Percentiles rank a stretch among this genome's conserved stretches.
Evolutionary conservation across 2,888 invertebrate genomes (phyloP).

Genomic region (Ischnus inquisitorius): DNA sequence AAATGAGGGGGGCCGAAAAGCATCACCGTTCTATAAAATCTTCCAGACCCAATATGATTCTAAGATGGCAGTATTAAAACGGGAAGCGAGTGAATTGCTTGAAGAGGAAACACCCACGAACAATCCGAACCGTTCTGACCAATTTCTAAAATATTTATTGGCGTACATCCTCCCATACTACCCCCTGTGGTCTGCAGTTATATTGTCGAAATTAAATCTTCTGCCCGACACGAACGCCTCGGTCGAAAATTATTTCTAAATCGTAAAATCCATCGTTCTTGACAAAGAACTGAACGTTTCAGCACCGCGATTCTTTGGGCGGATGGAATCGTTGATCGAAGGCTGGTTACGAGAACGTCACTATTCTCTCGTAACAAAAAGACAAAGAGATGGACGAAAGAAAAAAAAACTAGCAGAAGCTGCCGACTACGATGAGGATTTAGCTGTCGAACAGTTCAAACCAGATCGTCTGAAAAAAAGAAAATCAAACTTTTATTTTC

Average conservation of each 20-base stretch:
- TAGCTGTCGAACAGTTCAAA: background rate
- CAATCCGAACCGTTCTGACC: constrained; percentile 4
- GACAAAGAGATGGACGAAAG: constrained; percentile 8
- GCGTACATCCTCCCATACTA: constrained; percentile 43
- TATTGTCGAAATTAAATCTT: constrained; percentile 2
- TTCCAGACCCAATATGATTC: background rate
- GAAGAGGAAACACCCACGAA: background rate
- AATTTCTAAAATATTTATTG: constrained; percentile 34
- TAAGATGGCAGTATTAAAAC: background rate
- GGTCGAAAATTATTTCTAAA: constrained; percentile 57
- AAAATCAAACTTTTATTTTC: background rate
- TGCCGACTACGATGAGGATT: background rate
- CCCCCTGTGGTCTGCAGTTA: constrained; percentile 47
- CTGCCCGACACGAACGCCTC: constrained; percentile 42
- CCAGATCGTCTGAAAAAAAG: background rate
- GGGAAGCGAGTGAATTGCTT: background rate
- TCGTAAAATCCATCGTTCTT: constrained; percentile 28
- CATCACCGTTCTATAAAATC: background rate
- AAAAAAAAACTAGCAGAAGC: background rate
- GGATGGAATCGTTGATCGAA: constrained; percentile 21
- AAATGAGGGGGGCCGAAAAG: background rate
- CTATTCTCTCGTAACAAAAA: constrained; percentile 19
- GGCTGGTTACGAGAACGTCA: constrained; percentile 14
- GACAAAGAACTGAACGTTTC: constrained; percentile 10
- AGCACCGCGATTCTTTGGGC: constrained; percentile 20